Evolutionary conservation across 2,797 vertebrate species (phyloP).

Genomic region (Brachyalestes nurse): DNA sequence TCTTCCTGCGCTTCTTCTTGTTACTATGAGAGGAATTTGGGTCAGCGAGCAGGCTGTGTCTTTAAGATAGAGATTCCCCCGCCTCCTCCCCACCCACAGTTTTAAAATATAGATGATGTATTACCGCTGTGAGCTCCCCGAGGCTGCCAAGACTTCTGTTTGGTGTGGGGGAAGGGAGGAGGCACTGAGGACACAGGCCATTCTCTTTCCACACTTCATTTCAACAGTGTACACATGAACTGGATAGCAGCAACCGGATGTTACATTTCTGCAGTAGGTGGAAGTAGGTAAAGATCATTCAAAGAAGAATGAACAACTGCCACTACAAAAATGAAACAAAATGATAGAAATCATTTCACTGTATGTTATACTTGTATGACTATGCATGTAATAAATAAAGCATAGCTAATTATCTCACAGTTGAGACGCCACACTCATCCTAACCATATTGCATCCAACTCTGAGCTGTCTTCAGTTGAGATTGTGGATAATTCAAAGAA

Average conservation of each 20-base stretch:
- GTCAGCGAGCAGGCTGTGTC: conserved; percentile 59
- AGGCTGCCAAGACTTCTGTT: conserved; percentile 46
- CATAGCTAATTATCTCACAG: no score
- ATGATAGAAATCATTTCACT: no score
- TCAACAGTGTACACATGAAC: neutral
- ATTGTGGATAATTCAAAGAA: no score
- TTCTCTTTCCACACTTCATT: conserved; percentile 30
- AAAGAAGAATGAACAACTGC: no score
- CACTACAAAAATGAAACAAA: no score
- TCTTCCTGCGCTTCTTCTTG: conserved; percentile 31
- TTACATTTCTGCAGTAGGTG: no score
- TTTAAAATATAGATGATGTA: conserved; percentile 68
- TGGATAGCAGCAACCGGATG: neutral
- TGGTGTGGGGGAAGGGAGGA: conserved; percentile 48
- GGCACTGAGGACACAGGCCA: conserved; percentile 10
- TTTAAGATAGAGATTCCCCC: conserved; percentile 61
- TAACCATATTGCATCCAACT: no score
- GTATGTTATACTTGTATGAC: no score
- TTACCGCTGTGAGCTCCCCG: conserved; percentile 52
- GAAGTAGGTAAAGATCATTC: no score
- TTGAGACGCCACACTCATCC: no score
- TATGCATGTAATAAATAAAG: no score
- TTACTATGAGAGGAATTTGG: conserved; percentile 60
- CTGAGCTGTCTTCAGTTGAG: no score
- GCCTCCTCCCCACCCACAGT: conserved; percentile 53